Base-by-base conservation (phyloP, 2,888 invertebrate genomes). In the Lycaena phlaeas region DNA sequence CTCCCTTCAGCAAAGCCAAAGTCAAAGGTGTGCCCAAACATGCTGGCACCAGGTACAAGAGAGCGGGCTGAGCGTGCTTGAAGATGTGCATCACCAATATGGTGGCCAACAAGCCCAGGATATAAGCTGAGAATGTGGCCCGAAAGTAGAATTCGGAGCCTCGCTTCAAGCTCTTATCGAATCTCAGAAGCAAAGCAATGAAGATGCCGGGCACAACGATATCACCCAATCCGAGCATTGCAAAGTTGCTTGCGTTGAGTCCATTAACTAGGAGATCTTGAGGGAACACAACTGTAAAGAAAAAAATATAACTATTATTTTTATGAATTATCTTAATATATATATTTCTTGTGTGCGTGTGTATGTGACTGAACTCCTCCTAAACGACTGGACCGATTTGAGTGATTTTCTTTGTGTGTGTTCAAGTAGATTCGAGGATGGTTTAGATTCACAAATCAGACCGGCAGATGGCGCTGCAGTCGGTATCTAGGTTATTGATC, bases 141-240 rank as follows among this genome's bases (percentile, higher is more conserved):
- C 75, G 64, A 57, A 40, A 57, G 51, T 56, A 57, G 90, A 7
- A 91, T 56, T 92, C 90, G 1, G 90, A 90, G 66, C 92, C 92
- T 11, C 95, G 62, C 56, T 93, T 92, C 47, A 95, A 86, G 62
- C 95, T 94, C 68, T 92, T 89, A 85, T 99, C 99, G 79, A 97
- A 99, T 52, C 99, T 90, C 36, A 98, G 87, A 34, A 99, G 86
- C 14, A 99, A 87, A 0, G 99, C 98, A 38, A 99, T 98, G 76
- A 99, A 99, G 64, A 99, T 98, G 50, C 99, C 99, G 3, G 99
- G 99, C 52, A 99, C 95, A 22, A 99, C 99, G 59, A 99, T 98
- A 73, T 99, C 99, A 2, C 99, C 99, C 7, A 99, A 89, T 1
- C 99, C 99, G 39, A 99, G 84, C 98, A 99, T 99, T 9, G 98